These are phyloP conservation scores for Elegia similella DNA, from an alignment of 2,888 invertebrate species.

Conservation along the genomic window DNA sequence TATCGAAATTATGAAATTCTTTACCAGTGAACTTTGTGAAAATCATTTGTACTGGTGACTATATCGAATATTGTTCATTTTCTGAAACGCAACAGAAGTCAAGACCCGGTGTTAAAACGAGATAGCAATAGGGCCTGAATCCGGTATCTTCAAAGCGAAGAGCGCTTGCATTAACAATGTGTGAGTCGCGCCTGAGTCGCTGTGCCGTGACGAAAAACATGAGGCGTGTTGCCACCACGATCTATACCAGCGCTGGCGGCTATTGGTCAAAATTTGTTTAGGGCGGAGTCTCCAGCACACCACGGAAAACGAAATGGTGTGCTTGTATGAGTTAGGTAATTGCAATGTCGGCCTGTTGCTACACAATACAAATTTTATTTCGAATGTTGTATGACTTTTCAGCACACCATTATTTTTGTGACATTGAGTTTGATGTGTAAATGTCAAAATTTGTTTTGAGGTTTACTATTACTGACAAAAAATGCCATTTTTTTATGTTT, in stretches of 20 bases:
- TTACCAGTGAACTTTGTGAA: not conserved
- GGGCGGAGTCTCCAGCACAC: slow-evolving; percentile 76
- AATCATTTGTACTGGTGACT: not conserved
- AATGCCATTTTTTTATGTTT: not conserved
- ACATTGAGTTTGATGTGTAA: slow-evolving; percentile 23
- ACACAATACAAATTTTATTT: slow-evolving; percentile 61
- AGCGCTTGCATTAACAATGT: slow-evolving; percentile 76
- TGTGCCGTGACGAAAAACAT: slow-evolving; percentile 77
- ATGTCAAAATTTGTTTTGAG: slow-evolving; percentile 13
- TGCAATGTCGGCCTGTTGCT: slow-evolving; percentile 72
- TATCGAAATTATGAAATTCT: not conserved
- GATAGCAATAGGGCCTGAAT: slow-evolving; percentile 65
- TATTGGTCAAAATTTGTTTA: slow-evolving; percentile 73
- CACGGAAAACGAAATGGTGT: slow-evolving; percentile 48
- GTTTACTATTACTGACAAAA: not conserved
- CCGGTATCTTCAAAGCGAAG: slow-evolving; percentile 74
- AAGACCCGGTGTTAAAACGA: slow-evolving; percentile 56
- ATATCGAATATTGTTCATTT: slow-evolving; percentile 11
- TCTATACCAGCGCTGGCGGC: slow-evolving; percentile 63
- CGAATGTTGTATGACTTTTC: slow-evolving; percentile 59
- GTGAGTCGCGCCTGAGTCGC: slow-evolving; percentile 81
- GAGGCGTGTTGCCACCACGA: slow-evolving; percentile 78
- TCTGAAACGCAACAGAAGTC: slow-evolving; percentile 22
- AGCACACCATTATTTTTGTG: slow-evolving; percentile 40
- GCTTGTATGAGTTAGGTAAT: slow-evolving; percentile 77